These are phyloP conservation scores for Pholis gunnellus DNA, from an alignment of 2,113 vertebrate species.

Conservation along the genomic window DNA sequence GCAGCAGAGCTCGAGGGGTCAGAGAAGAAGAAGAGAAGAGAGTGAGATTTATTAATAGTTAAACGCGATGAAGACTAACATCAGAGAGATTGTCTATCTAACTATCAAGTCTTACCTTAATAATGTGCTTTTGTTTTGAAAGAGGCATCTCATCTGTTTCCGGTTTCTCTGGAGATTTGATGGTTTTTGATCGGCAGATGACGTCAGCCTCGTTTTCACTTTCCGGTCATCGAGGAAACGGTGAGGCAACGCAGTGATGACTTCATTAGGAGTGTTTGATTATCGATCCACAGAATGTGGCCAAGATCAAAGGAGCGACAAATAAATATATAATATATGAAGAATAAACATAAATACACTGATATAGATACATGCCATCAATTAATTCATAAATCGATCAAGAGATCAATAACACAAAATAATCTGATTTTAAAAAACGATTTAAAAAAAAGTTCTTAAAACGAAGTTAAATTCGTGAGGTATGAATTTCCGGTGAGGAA, in stretches of 20 bases:
- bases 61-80: no score
- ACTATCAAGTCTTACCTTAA: no score
- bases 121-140: constrained; percentile 20
- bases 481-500: not conserved
- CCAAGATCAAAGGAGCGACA: not conserved
- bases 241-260: not conserved
- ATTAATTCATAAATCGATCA: not conserved
- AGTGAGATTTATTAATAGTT: no score
- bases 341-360: not conserved
- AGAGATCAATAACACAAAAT: not conserved
- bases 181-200: not conserved
- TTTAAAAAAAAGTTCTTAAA: not conserved
- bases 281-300: not conserved
- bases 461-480: not conserved
- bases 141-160: not conserved
- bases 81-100: no score
- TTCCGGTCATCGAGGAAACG: constrained; percentile 7
- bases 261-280: not conserved
- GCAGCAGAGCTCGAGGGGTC: no score
- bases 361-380: not conserved
- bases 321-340: no score
- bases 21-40: no score
- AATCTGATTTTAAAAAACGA: not conserved
- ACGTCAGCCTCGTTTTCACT: constrained; percentile 18
- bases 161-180: not conserved